Percentiles rank a stretch among this genome's conserved stretches.
Evolutionary conservation across 2,113 vertebrate genomes (phyloP).

Genomic region (Heptranchias perlo): DNA sequence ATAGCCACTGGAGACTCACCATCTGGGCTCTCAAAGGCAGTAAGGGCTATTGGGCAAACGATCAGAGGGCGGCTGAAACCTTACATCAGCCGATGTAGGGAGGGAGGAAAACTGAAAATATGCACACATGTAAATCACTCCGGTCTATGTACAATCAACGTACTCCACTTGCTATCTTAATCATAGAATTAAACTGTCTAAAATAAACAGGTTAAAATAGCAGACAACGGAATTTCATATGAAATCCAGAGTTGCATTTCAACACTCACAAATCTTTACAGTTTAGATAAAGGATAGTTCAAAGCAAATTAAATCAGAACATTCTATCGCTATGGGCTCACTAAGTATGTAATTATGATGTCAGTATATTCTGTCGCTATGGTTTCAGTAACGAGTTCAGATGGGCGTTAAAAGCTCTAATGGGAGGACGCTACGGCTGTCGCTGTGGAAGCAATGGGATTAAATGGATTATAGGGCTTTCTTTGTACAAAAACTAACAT

Average conservation of each 20-base stretch:
- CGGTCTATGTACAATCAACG: not conserved
- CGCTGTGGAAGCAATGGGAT: not conserved
- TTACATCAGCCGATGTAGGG: not conserved
- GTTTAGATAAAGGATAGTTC: not conserved
- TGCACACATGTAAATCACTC: not conserved
- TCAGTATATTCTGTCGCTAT: constrained; percentile 8
- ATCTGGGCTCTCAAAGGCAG: not conserved
- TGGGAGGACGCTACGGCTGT: not conserved
- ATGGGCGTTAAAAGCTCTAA: not conserved
- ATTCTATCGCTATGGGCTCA: not conserved
- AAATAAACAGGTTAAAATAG: not conserved
- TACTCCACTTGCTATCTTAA: not conserved
- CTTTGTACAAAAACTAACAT: not conserved
- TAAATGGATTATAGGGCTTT: not conserved
- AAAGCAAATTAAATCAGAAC: not conserved
- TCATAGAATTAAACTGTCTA: not conserved
- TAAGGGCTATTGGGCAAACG: not conserved
- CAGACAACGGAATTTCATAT: not conserved
- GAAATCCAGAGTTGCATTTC: constrained; percentile 5
- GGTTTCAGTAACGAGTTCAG: constrained; percentile 1
- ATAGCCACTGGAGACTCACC: not conserved
- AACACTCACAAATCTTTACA: constrained; percentile 12
- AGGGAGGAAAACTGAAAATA: not conserved
- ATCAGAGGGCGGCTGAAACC: not conserved
- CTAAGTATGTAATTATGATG: not conserved